phyloP scores from a whole-genome alignment of 2,797 vertebrate species.

The Naso thynnoides region DNA sequence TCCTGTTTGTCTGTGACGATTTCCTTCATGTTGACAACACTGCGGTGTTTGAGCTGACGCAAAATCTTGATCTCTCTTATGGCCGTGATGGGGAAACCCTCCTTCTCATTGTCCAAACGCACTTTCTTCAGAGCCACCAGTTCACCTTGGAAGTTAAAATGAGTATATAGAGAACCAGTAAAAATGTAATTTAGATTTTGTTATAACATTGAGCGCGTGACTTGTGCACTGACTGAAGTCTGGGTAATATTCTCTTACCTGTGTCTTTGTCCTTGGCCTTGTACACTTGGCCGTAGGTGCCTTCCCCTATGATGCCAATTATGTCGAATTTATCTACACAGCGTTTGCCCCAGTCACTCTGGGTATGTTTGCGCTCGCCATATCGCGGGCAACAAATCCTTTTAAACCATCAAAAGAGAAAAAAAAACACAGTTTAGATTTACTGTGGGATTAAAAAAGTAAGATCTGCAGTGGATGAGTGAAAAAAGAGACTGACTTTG shows the following conservation, averaged over 20 bases:
- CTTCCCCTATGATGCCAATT: slow-evolving; percentile 98
- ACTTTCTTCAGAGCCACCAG: slow-evolving; percentile 98
- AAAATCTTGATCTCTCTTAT: slow-evolving; percentile 99
- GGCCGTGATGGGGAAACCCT: slow-evolving; percentile 98
- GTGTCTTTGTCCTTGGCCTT: slow-evolving; percentile 99
- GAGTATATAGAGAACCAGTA: neutral
- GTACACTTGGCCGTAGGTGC: slow-evolving; percentile 98
- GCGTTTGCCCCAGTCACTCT: slow-evolving; percentile 98
- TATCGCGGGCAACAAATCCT: slow-evolving; percentile 99
- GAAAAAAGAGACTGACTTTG: slow-evolving; percentile 90
- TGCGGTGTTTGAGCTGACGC: slow-evolving; percentile 96
- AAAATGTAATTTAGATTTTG: neutral
- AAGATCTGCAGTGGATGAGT: neutral
- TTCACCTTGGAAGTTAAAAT: slow-evolving; percentile 84
- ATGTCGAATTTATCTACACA: slow-evolving; percentile 99
- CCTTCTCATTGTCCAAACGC: slow-evolving; percentile 97
- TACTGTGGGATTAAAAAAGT: neutral
- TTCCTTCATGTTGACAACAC: slow-evolving; percentile 99
- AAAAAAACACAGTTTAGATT: neutral
- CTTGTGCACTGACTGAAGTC: neutral
- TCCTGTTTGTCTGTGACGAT: slow-evolving; percentile 99
- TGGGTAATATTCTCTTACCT: slow-evolving; percentile 79
- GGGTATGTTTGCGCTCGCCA: slow-evolving; percentile 95
- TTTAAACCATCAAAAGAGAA: slow-evolving; percentile 25
- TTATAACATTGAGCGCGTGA: neutral